Percentiles rank a stretch among this genome's conserved stretches.
These are phyloP conservation scores for Ctenicera cuprea DNA, from an alignment of 2,888 invertebrate genomes.

Conservation along the genomic window DNA sequence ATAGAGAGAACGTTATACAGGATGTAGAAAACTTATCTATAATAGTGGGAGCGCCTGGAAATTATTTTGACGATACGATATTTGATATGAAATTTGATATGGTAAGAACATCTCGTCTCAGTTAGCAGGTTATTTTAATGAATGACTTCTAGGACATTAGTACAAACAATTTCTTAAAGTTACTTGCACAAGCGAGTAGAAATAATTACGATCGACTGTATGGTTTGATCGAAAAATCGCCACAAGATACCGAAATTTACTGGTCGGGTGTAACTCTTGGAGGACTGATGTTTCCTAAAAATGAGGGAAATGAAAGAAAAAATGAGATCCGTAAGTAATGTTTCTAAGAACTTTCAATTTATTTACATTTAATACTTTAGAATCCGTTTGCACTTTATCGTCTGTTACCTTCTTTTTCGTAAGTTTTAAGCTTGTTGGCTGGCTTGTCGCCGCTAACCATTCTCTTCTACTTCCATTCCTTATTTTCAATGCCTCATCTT, in stretches of 20 bases:
- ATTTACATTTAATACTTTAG: no score
- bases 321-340: no score
- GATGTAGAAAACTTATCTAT: constrained; percentile 25
- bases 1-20: constrained; percentile 19
- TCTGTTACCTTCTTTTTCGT: no score
- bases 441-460: no score
- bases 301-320: no score
- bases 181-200: constrained; percentile 28
- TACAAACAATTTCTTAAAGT: constrained; percentile 17
- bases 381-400: no score
- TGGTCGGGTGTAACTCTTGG: constrained; percentile 22
- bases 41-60: constrained; percentile 35
- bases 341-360: no score
- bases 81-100: constrained; percentile 38
- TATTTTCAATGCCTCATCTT: no score
- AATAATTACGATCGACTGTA: constrained; percentile 6
- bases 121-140: no score
- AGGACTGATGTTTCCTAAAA: no score
- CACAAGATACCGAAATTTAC: not conserved
- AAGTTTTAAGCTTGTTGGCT: no score
- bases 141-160: constrained; percentile 8
- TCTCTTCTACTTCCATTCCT: no score
- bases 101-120: constrained; percentile 6
- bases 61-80: constrained; percentile 47
- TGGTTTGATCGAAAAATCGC: constrained; percentile 15